Evolutionary conservation across 1,140 invertebrate genomes (phyloP).

Genomic region (Pomacea maculata): DNA sequence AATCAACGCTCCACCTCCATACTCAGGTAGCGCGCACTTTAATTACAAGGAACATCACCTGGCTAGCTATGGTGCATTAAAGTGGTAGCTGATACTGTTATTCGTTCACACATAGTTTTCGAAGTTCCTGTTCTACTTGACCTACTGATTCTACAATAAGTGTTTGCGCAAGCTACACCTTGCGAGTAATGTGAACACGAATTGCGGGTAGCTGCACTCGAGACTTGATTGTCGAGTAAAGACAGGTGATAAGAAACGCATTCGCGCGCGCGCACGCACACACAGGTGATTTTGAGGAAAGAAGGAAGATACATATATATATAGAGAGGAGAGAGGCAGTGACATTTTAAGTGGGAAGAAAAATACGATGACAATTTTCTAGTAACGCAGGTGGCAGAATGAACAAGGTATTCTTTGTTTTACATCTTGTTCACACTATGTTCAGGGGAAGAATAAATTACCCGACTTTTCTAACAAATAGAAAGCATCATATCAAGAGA

Average conservation of each 20-base stretch:
- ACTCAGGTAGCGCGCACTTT: neutral
- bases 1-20: neutral
- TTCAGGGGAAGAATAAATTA: no score
- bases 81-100: neutral
- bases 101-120: neutral
- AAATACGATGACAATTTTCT: no score
- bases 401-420: no score
- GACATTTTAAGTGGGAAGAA: neutral
- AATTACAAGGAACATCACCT: no score
- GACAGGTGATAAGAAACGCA: neutral
- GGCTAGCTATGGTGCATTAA: neutral
- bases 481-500: neutral
- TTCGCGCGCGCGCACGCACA: neutral
- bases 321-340: neutral
- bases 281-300: constrained; percentile 7
- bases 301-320: neutral
- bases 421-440: no score
- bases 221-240: neutral
- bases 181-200: neutral
- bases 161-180: neutral
- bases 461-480: no score
- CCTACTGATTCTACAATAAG: neutral
- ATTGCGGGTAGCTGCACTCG: neutral
- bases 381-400: no score
- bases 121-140: neutral